phyloP scores from a whole-genome alignment of 2,888 invertebrate species.

The Catotricha subobsoleta region DNA sequence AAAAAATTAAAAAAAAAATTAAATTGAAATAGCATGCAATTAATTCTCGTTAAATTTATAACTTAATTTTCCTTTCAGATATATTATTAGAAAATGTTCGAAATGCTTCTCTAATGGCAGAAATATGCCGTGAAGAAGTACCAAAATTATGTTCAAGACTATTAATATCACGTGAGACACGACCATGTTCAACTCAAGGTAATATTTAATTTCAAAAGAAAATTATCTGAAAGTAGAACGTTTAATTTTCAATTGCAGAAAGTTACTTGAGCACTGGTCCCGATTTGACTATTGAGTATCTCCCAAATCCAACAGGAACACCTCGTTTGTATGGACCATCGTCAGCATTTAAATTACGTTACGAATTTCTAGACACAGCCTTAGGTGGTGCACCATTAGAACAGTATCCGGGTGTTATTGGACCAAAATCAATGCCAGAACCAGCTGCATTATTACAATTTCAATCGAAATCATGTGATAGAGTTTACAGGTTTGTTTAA shows the following conservation, averaged over 20 bases:
- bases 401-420: neutral
- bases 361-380: conserved; percentile 57
- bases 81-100: conserved; percentile 6
- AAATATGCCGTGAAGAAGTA: conserved; percentile 59
- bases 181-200: conserved; percentile 42
- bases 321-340: conserved; percentile 9
- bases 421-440: conserved; percentile 9
- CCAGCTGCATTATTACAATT: conserved; percentile 10
- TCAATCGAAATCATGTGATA: conserved; percentile 10
- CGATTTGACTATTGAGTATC: conserved; percentile 51
- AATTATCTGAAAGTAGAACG: neutral
- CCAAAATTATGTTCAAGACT: conserved; percentile 40
- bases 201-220: neutral
- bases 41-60: too few relatives aligned
- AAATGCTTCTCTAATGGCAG: conserved; percentile 44
- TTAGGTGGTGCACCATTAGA: conserved; percentile 11
- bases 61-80: conserved; percentile 3
- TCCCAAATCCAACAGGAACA: conserved; percentile 9
- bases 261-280: conserved; percentile 60
- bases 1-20: too few relatives aligned
- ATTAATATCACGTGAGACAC: conserved; percentile 11
- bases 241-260: conserved; percentile 31
- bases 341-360: conserved; percentile 52
- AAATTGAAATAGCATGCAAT: too few relatives aligned
- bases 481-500: conserved; percentile 9